Evolutionary conservation across 1,140 invertebrate species (phyloP), one percentile per base, ranked within the genome.

Genomic region (Hypsibius dujardini): DNA sequence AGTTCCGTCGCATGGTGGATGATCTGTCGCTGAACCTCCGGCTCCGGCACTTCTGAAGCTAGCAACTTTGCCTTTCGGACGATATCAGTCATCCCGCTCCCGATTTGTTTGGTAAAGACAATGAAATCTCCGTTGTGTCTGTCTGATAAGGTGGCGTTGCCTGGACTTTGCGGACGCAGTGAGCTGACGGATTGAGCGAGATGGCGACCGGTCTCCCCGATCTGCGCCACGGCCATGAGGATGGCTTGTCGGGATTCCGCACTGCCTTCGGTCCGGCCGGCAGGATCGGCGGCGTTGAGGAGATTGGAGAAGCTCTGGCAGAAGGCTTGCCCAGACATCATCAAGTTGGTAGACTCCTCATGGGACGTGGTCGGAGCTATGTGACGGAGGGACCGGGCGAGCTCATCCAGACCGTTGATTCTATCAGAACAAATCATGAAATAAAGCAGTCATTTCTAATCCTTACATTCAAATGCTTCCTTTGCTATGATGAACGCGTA

Each of bases 271-370:
- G n/a, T 56, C 7, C n/a, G 50, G 50, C n/a, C 50, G n/a, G 7
- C 7, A 0, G 94, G 93, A 77, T 97, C 91, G 0, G 92, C 92
- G 12, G 93, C 91, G 77, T 87, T 89, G 28, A 99, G 84, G 70
- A 99, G 82, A 79, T 97, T 94, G 69, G 88, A 90, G 81, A 99
- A 98, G 1, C 94, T 95, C 46, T 83, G 86, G 76, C 93, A 96
- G 0, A 99, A 83, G 76, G 88, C 87, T 73, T 92, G 83, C 0
- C 95, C 90, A n/a, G 95, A 95, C 75, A 94, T 89, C 71, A 98
- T 79, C 14, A 99, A 81, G 72, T 86, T 85, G 62, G 62, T 14
- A 7, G 50, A 56, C 50, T 67, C 7, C 62, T 67, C 42, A 3
- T 3, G 62, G 50, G 7, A 56, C 7, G 50, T 56, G 7, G n/a